phyloP scores from a whole-genome alignment of 2,113 vertebrate genomes.

The Microcebus lehilahytsara region DNA sequence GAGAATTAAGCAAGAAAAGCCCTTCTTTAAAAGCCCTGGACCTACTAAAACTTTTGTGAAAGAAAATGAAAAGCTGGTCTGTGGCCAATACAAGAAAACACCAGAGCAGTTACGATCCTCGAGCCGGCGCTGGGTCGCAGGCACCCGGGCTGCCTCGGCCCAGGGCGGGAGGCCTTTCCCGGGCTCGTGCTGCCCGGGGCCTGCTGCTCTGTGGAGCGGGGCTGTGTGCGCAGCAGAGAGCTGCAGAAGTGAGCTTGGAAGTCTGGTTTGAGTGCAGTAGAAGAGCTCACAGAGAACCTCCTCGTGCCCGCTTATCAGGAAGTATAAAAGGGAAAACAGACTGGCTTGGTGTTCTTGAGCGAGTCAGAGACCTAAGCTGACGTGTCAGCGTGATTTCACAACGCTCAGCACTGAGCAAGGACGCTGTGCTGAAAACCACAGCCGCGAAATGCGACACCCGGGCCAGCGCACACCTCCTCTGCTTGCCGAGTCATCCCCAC shows the following conservation, averaged over 20 bases:
- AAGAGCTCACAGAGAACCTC: neutral
- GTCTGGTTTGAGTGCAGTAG: neutral
- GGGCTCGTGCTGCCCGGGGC: accelerated
- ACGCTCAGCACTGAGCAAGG: neutral
- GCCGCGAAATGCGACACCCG: accelerated
- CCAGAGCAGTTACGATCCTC: neutral
- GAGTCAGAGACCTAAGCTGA: too few species aligned
- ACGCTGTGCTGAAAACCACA: neutral
- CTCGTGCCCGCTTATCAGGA: neutral
- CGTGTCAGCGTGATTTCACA: accelerated
- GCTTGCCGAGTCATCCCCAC: neutral
- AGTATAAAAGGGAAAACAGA: neutral
- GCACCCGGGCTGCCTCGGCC: neutral
- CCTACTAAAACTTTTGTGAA: neutral
- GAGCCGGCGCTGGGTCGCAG: neutral
- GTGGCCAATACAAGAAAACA: neutral
- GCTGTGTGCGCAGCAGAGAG: neutral
- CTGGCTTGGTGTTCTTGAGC: neutral
- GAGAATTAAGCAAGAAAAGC: neutral
- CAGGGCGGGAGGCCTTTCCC: neutral
- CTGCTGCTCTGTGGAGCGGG: too few species aligned
- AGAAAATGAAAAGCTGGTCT: neutral
- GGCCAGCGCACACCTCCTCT: neutral
- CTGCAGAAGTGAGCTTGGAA: neutral
- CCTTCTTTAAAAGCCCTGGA: neutral